Conservation (phyloP, 2,888 invertebrate species). For the Patella ulyssiponensis region DNA sequence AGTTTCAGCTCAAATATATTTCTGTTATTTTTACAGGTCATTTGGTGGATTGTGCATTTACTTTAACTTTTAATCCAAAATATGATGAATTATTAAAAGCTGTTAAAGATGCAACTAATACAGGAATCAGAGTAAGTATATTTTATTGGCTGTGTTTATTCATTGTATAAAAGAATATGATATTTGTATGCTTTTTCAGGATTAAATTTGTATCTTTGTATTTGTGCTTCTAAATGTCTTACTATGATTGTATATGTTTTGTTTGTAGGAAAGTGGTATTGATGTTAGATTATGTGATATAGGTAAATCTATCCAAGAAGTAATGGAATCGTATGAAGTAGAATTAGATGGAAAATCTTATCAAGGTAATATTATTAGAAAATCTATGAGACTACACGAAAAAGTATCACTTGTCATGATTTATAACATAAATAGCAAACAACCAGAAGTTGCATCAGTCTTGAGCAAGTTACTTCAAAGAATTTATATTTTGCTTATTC, state of each 20-base stretch:
- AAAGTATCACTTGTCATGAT: no score
- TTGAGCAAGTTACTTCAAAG: no score
- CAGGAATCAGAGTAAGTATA: constrained; percentile 84
- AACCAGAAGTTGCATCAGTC: no score
- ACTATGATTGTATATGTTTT: no score
- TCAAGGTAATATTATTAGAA: constrained; percentile 76
- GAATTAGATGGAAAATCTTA: constrained; percentile 96
- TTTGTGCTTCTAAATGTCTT: no score
- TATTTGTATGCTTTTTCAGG: no score
- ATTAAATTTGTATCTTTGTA: no score
- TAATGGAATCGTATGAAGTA: constrained; percentile 99
- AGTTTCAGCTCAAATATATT: no score
- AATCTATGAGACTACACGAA: no score
- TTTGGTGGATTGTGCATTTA: constrained; percentile 99
- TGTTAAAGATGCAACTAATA: constrained; percentile 98
- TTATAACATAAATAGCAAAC: no score
- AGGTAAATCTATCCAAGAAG: constrained; percentile 96
- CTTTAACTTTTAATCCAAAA: constrained; percentile 94
- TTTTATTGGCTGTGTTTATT: neutral
- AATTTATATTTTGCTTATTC: no score
- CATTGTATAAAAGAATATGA: no score
- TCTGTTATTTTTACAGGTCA: constrained; percentile 75
- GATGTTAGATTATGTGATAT: constrained; percentile 98
- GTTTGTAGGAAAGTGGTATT: constrained; percentile 84
- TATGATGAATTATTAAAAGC: constrained; percentile 89